Evolutionary conservation across 30 jellyfish, hydroid and myxozoan species (phyloP), one percentile per base, ranked within the genome.

Genomic region (Morbakka virulenta): DNA sequence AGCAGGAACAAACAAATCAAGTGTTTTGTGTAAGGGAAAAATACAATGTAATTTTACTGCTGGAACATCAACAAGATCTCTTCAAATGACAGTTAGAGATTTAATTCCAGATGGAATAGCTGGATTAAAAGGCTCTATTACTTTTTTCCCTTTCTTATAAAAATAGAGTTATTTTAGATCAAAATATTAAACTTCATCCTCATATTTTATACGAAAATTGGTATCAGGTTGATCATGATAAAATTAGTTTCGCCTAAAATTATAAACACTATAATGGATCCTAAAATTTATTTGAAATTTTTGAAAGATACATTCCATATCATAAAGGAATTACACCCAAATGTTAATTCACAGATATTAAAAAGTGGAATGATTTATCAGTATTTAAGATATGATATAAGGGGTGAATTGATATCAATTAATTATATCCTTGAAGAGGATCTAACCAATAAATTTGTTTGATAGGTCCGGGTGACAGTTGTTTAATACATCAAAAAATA

Each of bases 1-100:
- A n/a, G n/a, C n/a, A n/a, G n/a, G n/a, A n/a, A n/a, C n/a, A n/a
- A n/a, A n/a, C n/a, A n/a, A 65, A 64, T 65, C 82, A 27, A 35
- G 35, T 48, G 83, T 67, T 36, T 79, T 74, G 83, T 79, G 89
- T 47, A 79, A 79, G 23, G 89, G 75, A 2, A 65, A 79, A 61
- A 79, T 50, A 36, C 72, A 62, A 31, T 64, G 76, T 20, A n/a
- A 65, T 67, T 64, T 79, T 64, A 79, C 83, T 31, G 75, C 81
- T 28, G 63, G 76, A 51, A 79, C 81, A 26, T 48, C 66, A 12
- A 28, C 76, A 1, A 82, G 89, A 35, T 47, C 89, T 28, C 52
- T 27, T 26, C 74, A 47, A 27, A 79, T 79, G 89, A 67, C 82
- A 35, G 65, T 79, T 52, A 82, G 83, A 47, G 89, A 79, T 49